Base-by-base conservation (phyloP, 2,797 vertebrate genomes). In the Vultur gryphus region DNA sequence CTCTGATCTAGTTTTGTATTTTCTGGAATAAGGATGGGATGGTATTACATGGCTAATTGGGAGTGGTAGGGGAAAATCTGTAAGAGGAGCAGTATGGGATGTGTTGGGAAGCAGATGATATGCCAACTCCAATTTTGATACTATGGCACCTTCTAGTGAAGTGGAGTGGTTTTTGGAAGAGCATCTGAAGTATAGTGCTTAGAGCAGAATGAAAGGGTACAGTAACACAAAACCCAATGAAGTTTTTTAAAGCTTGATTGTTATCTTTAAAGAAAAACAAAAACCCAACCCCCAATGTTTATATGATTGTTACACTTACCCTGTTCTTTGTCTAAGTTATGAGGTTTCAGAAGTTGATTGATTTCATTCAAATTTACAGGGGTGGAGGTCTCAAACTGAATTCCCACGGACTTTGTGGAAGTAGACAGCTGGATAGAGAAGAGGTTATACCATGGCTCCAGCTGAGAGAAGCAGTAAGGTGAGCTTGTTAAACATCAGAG, bases 361-460 rank as follows among this genome's bases (percentile, higher is more conserved):
- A 83, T 83, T 90, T 89, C 7, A 73, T 84, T 95, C 67, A 46
- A 62, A 95, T 97, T 95, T 94, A 35, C 95, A 96, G 96, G 81
- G 12, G 18, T 95, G 67, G 59, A 95, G 41, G 48, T 96, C 81
- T 94, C 91, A 51, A 70, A 70, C 92, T 96, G 92, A 96, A 70
- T 87, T 91, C 71, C 58, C 71, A 2, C 10, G 7, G 44, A 52
- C 59, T 73, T 64, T 77, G 71, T 84, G 71, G 75, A 94, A 86
- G 29, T 64, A 91, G 83, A 70, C 59, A 77, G 59, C 87, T 83
- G 93, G 78, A 52, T 64, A 85, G 81, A 3, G 29, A 87, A 96
- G 92, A 95, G 71, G 39, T 87, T 92, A 41, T 80, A 83, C 57
- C 78, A 96, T 97, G 96, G 94, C 90, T 96, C 41, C 93, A 95